Evolutionary conservation across 1,140 invertebrate species (phyloP), one percentile per base, ranked within the genome.

Genomic region (Eulimnadia texana): DNA sequence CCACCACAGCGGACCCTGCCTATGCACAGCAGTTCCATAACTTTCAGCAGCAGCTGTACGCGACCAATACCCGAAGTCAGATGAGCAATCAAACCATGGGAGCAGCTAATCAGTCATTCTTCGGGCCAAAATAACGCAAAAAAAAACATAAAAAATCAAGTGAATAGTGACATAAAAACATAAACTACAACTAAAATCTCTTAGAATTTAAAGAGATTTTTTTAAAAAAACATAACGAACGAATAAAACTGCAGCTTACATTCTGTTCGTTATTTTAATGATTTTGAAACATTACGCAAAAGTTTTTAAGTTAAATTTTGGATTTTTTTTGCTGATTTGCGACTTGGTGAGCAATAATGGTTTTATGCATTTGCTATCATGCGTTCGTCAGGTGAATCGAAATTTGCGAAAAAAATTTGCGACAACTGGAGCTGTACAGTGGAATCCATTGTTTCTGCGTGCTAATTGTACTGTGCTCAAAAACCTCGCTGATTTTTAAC

Each of bases 11-110:
- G 52, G 90, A 93, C 77, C 86, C 90, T 13, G 91, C 89, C 71
- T 93, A 93, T 76, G 90, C 89, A 68, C 88, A 91, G 71, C 90
- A 93, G 78, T 93, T 90, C 77, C 90, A 93, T 72, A 90, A 93
- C 74, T 93, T 94, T 77, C 91, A 94, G 70, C 91, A 93, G 71
- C 90, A 93, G 72, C 75, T 93, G 60, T 93, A 94, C 76, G 90
- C 90, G 24, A 94, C 90, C 10, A 88, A 87, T 62, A 89, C 86
- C 22, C 78, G 87, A 64, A 84, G 69, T 64, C 67, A 69, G 49
- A 67, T 69, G 60, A 63, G 63, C 47, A 66, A 66, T 27, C 24
- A 58, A 23, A 49, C 33, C 23, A 59, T 57, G 58, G 64, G 64
- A 19, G 49, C 42, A 27, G 65, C 60, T 22, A 50, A 54, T 28